Evolutionary conservation across 1,140 invertebrate species (phyloP), one percentile per base, ranked within the genome.

Genomic region (Cotesia vestalis): DNA sequence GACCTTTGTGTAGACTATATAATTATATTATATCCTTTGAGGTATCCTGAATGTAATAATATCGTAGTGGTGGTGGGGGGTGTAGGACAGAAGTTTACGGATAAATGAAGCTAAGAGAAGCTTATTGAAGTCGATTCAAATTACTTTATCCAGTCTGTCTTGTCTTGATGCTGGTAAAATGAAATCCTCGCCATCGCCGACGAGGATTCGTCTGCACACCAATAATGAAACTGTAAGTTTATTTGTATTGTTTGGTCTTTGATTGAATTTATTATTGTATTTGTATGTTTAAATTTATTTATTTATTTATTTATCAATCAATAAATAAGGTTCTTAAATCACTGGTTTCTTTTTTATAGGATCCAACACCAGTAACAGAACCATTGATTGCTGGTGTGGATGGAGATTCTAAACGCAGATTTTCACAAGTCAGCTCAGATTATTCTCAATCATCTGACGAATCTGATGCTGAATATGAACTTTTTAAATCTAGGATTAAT

Each of bases 131-230:
- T 81, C 81, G 2, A 79, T 85, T 66, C 79, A 79, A 72, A 74
- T 81, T 72, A 84, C 81, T n/a, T 66, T 86, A 67, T 85, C 83
- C 14, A 80, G 79, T n/a, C 52, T 86, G 17, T 85, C 81, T 69
- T 86, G 83, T 73, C 46, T 86, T 74, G 80, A 83, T 72, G 70
- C 55, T 40, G 80, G 78, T 4, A 82, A 81, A 72, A 78, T 77
- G 14, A 80, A 77, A 63, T 73, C 76, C 6, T 86, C 84, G 36
- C 81, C 84, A 66, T 79, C 83, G 35, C 80, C 84, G 4, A 85
- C 78, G n/a, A 83, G 79, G 80, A 84, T 86, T 74, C 76, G 76
- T 59, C 67, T 84, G 35, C 72, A 77, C 73, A 71, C 62, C 62
- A 81, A 80, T 74, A 73, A 80, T 51, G 78, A 85, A 27, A 60